phyloP scores from a whole-genome alignment of 2,113 vertebrate genomes.

The Apeltes quadracus region DNA sequence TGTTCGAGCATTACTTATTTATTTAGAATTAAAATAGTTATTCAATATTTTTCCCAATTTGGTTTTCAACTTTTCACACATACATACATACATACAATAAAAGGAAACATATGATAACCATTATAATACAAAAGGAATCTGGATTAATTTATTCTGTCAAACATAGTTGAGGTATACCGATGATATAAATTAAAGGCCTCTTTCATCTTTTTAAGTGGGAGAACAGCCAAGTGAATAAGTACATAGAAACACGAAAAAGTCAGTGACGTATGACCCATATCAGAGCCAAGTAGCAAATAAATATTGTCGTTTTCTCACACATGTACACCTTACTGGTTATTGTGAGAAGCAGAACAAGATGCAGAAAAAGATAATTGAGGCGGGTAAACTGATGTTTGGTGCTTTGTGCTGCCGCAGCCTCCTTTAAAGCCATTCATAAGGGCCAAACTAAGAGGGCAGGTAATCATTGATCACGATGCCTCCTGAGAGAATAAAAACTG shows the following conservation, averaged over 20 bases:
- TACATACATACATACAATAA: too few species aligned
- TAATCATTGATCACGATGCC: conserved; percentile 53
- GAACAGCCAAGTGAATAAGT: too few species aligned
- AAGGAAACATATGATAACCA: neutral
- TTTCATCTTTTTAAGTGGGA: too few species aligned
- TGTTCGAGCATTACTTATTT: neutral
- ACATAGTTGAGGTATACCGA: too few species aligned
- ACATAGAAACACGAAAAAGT: conserved; percentile 53
- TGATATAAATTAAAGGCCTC: too few species aligned
- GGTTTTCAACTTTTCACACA: too few species aligned
- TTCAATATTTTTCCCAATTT: too few species aligned
- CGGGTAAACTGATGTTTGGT: conserved; percentile 32
- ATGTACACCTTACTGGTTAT: conserved; percentile 13
- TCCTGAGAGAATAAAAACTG: conserved; percentile 25
- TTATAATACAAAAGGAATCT: too few species aligned
- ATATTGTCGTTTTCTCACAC: conserved; percentile 11
- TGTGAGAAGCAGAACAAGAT: conserved; percentile 35
- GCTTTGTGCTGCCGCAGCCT: conserved; percentile 21
- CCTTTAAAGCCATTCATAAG: conserved; percentile 33
- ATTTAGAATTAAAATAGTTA: neutral
- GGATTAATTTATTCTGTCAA: too few species aligned
- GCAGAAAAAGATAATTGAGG: conserved; percentile 55
- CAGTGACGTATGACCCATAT: conserved; percentile 44
- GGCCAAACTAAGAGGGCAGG: conserved; percentile 44
- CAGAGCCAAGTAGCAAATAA: conserved; percentile 13